Evolutionary conservation across 1,140 invertebrate species (phyloP).

Genomic region (Teleopsis dalmanni): DNA sequence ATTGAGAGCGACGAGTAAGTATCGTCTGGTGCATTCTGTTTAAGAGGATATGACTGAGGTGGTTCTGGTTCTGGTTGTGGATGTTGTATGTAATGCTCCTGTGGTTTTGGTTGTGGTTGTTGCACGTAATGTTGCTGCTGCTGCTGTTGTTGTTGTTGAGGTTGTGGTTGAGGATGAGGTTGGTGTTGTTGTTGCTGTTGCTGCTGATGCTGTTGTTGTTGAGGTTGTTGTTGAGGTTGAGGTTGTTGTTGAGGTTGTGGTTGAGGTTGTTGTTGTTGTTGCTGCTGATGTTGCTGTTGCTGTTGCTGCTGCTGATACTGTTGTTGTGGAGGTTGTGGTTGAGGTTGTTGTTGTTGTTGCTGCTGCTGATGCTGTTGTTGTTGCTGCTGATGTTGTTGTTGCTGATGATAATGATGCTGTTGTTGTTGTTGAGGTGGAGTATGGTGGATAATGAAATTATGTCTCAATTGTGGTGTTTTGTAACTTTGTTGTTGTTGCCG

Average conservation of each 20-base stretch:
- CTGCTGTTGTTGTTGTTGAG: background rate
- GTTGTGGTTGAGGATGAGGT: background rate
- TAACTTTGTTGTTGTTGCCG: background rate
- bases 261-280: background rate
- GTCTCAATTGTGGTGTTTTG: background rate
- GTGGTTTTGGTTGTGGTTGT: constrained; percentile 2
- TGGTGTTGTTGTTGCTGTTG: background rate
- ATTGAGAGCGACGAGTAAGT: constrained; percentile 24
- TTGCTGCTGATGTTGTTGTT: background rate
- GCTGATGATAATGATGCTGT: background rate
- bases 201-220: background rate
- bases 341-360: background rate
- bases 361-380: background rate
- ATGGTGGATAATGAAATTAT: no score
- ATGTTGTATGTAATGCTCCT: constrained; percentile 8
- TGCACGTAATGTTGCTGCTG: constrained; percentile 8
- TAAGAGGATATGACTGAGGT: background rate
- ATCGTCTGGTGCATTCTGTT: no score
- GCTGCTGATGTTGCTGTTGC: background rate
- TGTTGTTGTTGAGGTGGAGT: no score
- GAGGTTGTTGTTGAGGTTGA: background rate
- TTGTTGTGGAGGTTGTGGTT: background rate
- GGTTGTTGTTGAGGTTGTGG: background rate
- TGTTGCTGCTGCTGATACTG: background rate
- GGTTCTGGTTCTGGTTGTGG: background rate